Evolutionary conservation across 2,797 vertebrate genomes (phyloP).

Genomic region (Notoglanidium macrostoma): DNA sequence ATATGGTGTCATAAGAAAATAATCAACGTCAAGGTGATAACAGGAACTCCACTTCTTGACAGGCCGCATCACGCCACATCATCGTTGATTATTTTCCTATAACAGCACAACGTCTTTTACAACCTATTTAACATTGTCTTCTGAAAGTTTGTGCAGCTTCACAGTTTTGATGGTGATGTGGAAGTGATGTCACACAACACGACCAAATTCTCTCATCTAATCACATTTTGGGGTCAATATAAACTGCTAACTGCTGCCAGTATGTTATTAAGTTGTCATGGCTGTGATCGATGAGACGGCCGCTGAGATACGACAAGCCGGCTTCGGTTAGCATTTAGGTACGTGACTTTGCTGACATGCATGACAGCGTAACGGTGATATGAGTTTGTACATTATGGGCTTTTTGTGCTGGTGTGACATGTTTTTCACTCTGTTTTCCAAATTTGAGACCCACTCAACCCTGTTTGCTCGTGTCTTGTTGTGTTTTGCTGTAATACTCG

Average conservation of each 20-base stretch:
- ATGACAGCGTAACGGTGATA: background rate
- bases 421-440: background rate
- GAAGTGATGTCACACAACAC: background rate
- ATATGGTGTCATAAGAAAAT: background rate
- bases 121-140: background rate
- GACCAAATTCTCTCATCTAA: conserved; percentile 5
- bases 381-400: background rate
- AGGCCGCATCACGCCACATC: background rate
- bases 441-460: background rate
- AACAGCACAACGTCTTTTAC: background rate
- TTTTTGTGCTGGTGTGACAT: background rate
- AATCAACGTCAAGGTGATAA: background rate
- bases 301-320: background rate
- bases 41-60: background rate
- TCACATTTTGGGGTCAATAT: background rate
- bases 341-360: background rate
- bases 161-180: background rate
- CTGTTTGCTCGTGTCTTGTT: background rate
- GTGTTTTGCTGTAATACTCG: background rate
- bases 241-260: conserved; percentile 2
- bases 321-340: background rate
- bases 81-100: background rate
- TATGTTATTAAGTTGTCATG: conserved; percentile 1
- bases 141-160: background rate
- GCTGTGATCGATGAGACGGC: conserved; percentile 3